Base-by-base conservation (phyloP, 2,797 vertebrate species). In the Tiaroga cobitis region DNA sequence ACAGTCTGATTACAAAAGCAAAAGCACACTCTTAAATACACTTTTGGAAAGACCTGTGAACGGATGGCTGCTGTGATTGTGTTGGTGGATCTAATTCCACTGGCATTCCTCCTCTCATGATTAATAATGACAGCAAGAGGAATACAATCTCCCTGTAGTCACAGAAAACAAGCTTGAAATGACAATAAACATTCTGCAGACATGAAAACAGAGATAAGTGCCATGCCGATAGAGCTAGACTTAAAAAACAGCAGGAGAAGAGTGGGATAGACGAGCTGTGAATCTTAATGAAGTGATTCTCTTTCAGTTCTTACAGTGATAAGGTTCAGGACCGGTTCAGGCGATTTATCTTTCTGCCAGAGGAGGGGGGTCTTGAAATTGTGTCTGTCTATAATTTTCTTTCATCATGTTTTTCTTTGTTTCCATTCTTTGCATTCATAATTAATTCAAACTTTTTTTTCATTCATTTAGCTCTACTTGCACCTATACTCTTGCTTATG, bases 201-300 rank as follows among this genome's bases (percentile, higher is more conserved):
- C 91, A 88, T 90, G 89, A 91, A 91, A 91, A 90, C 65, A 59
- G 88, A 89, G 92, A 94, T 94, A 92, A 91, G 89, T 81, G 85
- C 91, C 92, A 90, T 91, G 91, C 91, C 81, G 90, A 93, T 89
- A 87, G 86, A 89, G 75, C 78, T 8, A 85, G 88, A 88, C 89
- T 74, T 91, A 92, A 93, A 90, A 92, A 93, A 91, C 90, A 87
- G 88, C 86, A 24, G 84, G 59, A 86, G 89, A 26, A 19, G 86
- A 89, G 84, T 89, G 49, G 51, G 74, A 89, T 79, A 85, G 78
- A 85, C 56, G 67, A 83, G 89, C 84, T 89, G 86, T 9, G 87
- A 90, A 93, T 86, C 88, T 84, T 90, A 92, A 92, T 93, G 90
- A 92, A 92, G 86, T 61, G 78, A 89, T 88, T 90, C 89, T 87